Conservation (phyloP, 2,888 invertebrate genomes). For the Siphonodentalium dalli region DNA sequence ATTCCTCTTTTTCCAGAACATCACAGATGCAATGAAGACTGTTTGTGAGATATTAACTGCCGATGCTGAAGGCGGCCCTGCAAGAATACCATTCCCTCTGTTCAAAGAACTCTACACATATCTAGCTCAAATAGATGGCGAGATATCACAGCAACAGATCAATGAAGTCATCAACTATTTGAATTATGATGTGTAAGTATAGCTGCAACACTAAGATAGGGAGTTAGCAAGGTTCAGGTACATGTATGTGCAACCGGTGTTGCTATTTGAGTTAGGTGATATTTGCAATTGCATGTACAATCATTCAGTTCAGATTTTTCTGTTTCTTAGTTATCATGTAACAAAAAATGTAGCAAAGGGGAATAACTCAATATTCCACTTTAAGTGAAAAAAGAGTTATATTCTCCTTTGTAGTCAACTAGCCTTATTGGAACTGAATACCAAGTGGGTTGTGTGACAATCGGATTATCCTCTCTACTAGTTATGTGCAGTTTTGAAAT, state of each 20-base stretch:
- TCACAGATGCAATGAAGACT: conserved; percentile 80
- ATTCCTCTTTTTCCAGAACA: conserved; percentile 70
- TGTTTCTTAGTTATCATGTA: neutral
- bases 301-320: neutral
- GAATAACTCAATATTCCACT: neutral
- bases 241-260: neutral
- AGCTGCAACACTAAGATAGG: neutral
- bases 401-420: too few species aligned
- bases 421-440: too few species aligned
- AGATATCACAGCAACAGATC: conserved; percentile 60
- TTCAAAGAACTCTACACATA: conserved; percentile 64
- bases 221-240: neutral
- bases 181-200: conserved; percentile 62
- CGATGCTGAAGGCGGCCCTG: conserved; percentile 84
- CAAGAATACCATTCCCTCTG: conserved; percentile 72
- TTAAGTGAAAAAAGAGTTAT: neutral
- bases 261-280: neutral
- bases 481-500: too few species aligned
- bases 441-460: too few species aligned
- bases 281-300: neutral
- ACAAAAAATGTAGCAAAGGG: neutral
- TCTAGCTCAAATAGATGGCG: conserved; percentile 63
- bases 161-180: conserved; percentile 58
- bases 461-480: too few species aligned
- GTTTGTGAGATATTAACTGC: conserved; percentile 83